Base-by-base conservation (phyloP, 2,888 invertebrate genomes). In the Phania funesta region DNA sequence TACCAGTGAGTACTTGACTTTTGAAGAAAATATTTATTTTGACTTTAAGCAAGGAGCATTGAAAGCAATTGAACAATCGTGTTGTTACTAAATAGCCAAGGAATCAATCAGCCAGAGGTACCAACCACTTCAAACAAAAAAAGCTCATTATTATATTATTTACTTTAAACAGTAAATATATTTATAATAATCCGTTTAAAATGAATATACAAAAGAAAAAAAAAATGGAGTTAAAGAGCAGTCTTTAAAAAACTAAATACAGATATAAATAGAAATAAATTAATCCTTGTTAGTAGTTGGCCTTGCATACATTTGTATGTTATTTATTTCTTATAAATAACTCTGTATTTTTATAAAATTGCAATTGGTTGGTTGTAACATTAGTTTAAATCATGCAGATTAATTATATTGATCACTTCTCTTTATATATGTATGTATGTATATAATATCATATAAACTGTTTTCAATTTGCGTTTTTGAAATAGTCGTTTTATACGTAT, bases 341-440 rank as follows among this genome's bases (percentile, higher is more conserved):
- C 44, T 58, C 58, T 58, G n/a, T 68, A 64, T 41, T 80, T 65
- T 62, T 41, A 50, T 71, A 24, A 58, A 70, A 74, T 77, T 64
- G 68, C 73, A 68, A 60, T 77, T 71, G 38, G 13, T 44, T 77
- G 32, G n/a, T 22, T 68, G 16, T 78, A 74, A 64, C 76, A 11
- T 35, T 77, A 68, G 32, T 74, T 78, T 7, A 70, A 70, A 44
- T 74, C 74, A 82, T 82, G 77, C 81, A 64, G 54, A 26, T 64
- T 67, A 62, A 16, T 60, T 26, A 26, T 77, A 41, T 56, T 73
- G 65, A 80, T 44, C 60, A 32, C 74, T 70, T 62, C 48, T 32
- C 20, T 62, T 35, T 35, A 13, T 35, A 48, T 65, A 35, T 16
- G 13, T 56, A n/a, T 65, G 32, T 64, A 44, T 24, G 68, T 58